phyloP scores from a whole-genome alignment of 2,888 invertebrate genomes.

The Acronicta leporina region DNA sequence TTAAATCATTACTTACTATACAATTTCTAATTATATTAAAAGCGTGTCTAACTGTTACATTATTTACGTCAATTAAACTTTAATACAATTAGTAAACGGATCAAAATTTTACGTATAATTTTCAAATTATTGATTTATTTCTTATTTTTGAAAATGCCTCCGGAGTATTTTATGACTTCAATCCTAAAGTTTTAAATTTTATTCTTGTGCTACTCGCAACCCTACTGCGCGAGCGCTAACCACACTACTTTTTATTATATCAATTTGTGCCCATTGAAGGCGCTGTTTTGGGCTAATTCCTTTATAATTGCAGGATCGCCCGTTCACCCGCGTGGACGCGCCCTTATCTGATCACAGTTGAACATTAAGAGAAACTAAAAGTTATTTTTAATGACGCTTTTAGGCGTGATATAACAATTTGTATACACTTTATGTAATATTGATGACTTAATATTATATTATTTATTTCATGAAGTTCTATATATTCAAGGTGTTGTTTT shows the following conservation, averaged over 20 bases:
- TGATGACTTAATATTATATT: conserved; percentile 41
- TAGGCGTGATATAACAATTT: conserved; percentile 65
- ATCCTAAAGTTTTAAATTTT: neutral
- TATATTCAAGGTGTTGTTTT: neutral
- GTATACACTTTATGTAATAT: conserved; percentile 53
- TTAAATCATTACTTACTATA: neutral
- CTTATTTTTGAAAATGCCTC: no score
- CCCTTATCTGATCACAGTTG: conserved; percentile 79
- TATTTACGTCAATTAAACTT: neutral
- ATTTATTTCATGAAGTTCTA: conserved; percentile 7
- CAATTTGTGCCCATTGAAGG: conserved; percentile 88
- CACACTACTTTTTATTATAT: conserved; percentile 87
- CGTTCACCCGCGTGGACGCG: conserved; percentile 74
- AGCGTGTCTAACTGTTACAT: neutral
- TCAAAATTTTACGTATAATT: no score
- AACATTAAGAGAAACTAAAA: conserved; percentile 76
- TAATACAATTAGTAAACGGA: neutral
- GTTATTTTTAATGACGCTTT: conserved; percentile 69
- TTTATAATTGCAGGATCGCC: conserved; percentile 87
- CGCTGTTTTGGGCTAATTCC: conserved; percentile 86
- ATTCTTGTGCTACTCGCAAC: conserved; percentile 49
- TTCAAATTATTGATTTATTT: neutral
- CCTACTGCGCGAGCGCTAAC: conserved; percentile 69
- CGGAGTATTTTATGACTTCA: no score
- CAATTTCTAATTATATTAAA: neutral